Evolutionary conservation across 2,888 invertebrate genomes (phyloP), one percentile per base, ranked within the genome.

Genomic region (Bombylius discolor): DNA sequence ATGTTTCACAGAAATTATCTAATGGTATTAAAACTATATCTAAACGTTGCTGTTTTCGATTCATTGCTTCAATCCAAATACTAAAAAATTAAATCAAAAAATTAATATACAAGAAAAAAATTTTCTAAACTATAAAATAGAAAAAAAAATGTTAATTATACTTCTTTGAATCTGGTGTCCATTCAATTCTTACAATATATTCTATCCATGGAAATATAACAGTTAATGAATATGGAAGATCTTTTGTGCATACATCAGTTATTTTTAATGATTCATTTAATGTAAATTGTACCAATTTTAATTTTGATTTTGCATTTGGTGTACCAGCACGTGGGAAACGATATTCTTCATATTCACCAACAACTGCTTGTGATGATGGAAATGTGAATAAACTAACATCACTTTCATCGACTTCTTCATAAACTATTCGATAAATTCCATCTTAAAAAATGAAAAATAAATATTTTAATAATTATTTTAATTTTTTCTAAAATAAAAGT

Each of bases 101-200:
- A 52, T 4, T 39, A 45, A 45, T 52, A 36, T 44, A 46, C 4
- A 13, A 12, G 6, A 13, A 46, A 23, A 23, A 23, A 23, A 23
- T 2, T 23, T 2, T 23, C 2, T 23, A 46, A 39, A 54, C 13
- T n/a, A 39, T 46, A 49, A 23, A 39, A 46, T 47, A 23, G 23
- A 23, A 23, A 23, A 23, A 23, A 23, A 1, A 23, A 23, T n/a
- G 23, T 23, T 23, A 2, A 23, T 23, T 87, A 83, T 76, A 95
- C 95, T 82, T 86, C 66, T 87, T 82, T 36, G 91, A 89, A 69
- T 92, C 88, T 0, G 92, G 89, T 0, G 91, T 91, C 97, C 98
- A 99, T 0, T 96, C 97, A 13, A 89, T 91, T 62, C 98, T 77
- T 0, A 95, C 91, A 61, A 99, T 79, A 74, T 99, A 99, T 69